A percentile compares a stretch with the other conserved stretches of the same genome.
Conservation (phyloP, 1,140 invertebrate species). For the Drosophila mauritiana region DNA sequence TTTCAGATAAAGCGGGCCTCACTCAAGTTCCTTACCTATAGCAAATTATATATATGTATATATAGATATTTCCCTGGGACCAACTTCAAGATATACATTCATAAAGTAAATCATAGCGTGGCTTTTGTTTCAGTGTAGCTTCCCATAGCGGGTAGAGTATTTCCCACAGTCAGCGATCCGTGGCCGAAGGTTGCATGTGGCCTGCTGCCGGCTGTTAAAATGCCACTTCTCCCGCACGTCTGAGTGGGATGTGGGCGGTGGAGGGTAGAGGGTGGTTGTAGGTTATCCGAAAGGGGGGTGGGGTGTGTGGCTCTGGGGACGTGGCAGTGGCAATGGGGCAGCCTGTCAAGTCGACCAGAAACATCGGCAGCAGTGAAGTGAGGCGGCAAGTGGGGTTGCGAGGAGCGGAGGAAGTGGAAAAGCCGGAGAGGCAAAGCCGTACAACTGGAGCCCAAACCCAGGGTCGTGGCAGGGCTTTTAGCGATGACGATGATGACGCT, state of each 20-base stretch:
- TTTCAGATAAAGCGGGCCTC: not conserved
- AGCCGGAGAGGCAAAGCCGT: conserved; percentile 24
- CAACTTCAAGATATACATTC: too few relatives aligned
- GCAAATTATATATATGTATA: too few relatives aligned
- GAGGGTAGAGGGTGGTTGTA: not conserved
- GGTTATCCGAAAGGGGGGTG: not conserved
- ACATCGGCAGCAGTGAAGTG: conserved; percentile 50
- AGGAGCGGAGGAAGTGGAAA: not conserved
- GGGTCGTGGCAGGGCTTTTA: conserved; percentile 55
- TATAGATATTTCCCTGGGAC: too few relatives aligned
- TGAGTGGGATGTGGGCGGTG: not conserved
- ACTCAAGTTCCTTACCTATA: too few relatives aligned
- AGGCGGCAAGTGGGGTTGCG: conserved; percentile 9
- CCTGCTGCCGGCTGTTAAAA: conserved; percentile 54
- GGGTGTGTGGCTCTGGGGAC: conserved; percentile 4
- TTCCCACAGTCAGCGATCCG: conserved; percentile 44
- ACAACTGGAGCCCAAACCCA: conserved; percentile 26
- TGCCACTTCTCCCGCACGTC: conserved; percentile 44
- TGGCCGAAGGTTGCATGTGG: conserved; percentile 62
- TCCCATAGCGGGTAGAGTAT: conserved; percentile 12
- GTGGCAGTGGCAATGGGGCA: conserved; percentile 42
- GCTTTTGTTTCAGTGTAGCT: conserved; percentile 5
- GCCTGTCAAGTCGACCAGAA: conserved; percentile 75
- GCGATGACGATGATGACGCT: conserved; percentile 65
- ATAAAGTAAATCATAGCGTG: too few relatives aligned